Evolutionary conservation across 2,888 invertebrate species (phyloP).

Genomic region (Alloplasta piceator): DNA sequence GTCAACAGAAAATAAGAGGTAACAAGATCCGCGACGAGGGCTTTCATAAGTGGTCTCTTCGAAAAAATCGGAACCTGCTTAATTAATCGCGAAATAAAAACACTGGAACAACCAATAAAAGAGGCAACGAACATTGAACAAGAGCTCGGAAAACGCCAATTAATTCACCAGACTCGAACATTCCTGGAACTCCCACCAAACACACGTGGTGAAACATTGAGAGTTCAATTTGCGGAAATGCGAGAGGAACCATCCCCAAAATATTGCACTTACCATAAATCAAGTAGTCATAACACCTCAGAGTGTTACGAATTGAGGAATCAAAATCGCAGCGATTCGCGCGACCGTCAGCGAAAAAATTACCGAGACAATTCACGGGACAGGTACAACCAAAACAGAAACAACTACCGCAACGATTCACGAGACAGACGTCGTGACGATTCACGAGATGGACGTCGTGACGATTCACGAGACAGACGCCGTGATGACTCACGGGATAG

Average conservation of each 20-base stretch:
- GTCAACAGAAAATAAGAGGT: no score
- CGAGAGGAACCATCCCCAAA: not conserved
- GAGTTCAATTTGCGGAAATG: not conserved
- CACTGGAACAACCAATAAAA: not conserved
- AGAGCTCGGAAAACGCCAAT: not conserved
- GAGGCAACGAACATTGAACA: not conserved
- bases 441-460: no score
- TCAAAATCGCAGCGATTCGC: not conserved
- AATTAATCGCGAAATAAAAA: not conserved
- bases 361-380: not conserved
- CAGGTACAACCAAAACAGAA: not conserved
- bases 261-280: not conserved
- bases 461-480: no score
- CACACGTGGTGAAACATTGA: not conserved
- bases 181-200: not conserved
- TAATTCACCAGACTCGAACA: not conserved
- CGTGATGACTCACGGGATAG: no score
- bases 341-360: not conserved
- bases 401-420: not conserved
- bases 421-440: no score
- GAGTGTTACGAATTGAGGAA: not conserved
- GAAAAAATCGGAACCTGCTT: no score
- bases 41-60: not conserved
- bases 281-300: not conserved
- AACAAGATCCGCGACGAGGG: not conserved